Evolutionary conservation across 37 sponge, comb jelly and placozoan species (phyloP).

Genomic region (Geodia barretti): DNA sequence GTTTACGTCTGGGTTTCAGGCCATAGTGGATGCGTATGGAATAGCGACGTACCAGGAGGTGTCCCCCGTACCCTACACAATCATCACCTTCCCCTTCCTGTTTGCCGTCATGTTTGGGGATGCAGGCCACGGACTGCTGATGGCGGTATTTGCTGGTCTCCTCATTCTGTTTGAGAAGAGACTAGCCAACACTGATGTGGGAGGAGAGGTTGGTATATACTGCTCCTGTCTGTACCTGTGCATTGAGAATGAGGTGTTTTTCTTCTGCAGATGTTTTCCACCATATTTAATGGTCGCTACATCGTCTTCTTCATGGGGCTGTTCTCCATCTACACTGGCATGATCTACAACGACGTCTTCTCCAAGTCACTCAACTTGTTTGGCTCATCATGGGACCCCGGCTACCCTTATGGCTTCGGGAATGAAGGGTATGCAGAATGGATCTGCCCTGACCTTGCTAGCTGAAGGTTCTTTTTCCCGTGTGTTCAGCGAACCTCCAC

Average conservation of each 20-base stretch:
- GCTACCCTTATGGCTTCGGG: neutral
- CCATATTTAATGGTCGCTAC: constrained; percentile 84
- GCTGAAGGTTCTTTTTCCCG: too few species aligned
- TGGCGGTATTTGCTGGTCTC: constrained; percentile 67
- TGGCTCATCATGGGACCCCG: constrained; percentile 65
- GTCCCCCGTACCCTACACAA: constrained; percentile 83
- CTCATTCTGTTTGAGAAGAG: constrained; percentile 65
- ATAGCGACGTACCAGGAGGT: constrained; percentile 79
- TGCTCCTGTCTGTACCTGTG: neutral
- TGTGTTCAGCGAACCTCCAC: too few species aligned
- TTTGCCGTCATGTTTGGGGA: constrained; percentile 96
- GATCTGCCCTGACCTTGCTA: too few species aligned
- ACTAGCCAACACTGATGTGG: constrained; percentile 40
- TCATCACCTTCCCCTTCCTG: constrained; percentile 88
- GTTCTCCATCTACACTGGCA: constrained; percentile 88
- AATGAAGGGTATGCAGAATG: too few species aligned
- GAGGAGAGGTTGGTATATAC: constrained; percentile 64
- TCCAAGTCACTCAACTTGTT: constrained; percentile 86
- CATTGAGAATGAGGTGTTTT: neutral
- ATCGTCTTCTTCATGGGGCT: constrained; percentile 85
- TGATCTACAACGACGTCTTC: constrained; percentile 84
- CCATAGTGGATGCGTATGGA: constrained; percentile 89
- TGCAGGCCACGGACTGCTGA: constrained; percentile 81
- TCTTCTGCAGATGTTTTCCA: constrained; percentile 64
- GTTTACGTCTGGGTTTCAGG: constrained; percentile 81